phyloP scores from a whole-genome alignment of 1,140 invertebrate species.

The Spodoptera litura region DNA sequence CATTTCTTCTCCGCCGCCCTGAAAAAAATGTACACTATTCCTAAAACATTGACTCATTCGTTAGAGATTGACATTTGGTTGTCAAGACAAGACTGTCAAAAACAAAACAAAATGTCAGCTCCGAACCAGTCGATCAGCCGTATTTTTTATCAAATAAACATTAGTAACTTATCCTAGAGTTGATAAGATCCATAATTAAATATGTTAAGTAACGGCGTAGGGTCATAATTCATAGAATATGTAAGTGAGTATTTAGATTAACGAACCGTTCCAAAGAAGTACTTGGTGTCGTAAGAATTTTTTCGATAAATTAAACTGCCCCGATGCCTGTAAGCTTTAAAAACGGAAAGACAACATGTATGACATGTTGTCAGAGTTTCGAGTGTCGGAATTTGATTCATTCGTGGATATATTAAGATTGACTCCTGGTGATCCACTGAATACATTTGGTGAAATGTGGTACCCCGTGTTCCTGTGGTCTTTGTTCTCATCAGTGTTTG shows the following conservation, averaged over 20 bases:
- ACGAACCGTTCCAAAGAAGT: not conserved
- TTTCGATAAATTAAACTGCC: conserved; percentile 54
- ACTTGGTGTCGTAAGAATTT: conserved; percentile 7
- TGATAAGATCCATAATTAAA: conserved; percentile 19
- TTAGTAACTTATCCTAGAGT: conserved; percentile 24
- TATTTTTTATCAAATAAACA: conserved; percentile 41
- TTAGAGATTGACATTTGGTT: not conserved
- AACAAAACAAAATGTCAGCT: conserved; percentile 47
- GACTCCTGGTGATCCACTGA: conserved; percentile 87
- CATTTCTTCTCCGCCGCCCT: too few species aligned
- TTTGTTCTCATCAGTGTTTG: conserved; percentile 96
- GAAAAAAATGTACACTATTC: too few species aligned
- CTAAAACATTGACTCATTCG: not conserved
- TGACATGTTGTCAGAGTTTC: conserved; percentile 87
- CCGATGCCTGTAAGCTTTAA: conserved; percentile 78
- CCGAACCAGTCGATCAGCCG: not conserved
- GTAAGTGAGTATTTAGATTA: conserved; percentile 1
- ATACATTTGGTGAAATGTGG: conserved; percentile 96
- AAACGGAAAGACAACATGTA: conserved; percentile 81
- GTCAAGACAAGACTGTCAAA: conserved; percentile 21
- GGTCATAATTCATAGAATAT: not conserved
- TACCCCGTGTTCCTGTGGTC: conserved; percentile 98
- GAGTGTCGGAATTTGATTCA: conserved; percentile 88
- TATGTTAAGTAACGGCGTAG: not conserved
- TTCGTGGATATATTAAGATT: conserved; percentile 88